Conservation (phyloP, 2,113 vertebrate genomes). For the Notarius lentiginosus region DNA sequence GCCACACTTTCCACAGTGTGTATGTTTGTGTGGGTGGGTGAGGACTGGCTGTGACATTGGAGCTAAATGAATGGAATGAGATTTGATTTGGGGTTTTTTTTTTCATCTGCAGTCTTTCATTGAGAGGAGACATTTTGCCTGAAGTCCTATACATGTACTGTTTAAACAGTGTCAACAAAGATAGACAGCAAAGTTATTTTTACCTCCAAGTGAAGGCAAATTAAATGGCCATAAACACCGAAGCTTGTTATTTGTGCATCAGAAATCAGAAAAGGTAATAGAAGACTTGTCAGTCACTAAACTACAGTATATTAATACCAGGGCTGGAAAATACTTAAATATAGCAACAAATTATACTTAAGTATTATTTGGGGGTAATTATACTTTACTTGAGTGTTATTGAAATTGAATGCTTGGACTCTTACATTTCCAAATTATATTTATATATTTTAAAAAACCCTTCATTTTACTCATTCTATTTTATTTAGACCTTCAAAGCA, state of each 20-base stretch:
- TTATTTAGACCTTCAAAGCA: neutral
- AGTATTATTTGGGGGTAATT: neutral
- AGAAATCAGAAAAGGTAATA: neutral
- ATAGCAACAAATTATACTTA: neutral
- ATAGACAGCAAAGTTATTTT: neutral
- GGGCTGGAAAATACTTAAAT: neutral
- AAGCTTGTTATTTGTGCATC: neutral
- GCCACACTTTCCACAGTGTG: slow-evolving; percentile 7
- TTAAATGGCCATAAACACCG: neutral
- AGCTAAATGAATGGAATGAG: slow-evolving; percentile 35
- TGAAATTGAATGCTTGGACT: neutral
- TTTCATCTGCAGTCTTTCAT: slow-evolving; percentile 9
- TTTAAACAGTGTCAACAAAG: slow-evolving; percentile 11
- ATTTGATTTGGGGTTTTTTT: neutral
- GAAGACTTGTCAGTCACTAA: too few relatives aligned
- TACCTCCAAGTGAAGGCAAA: neutral
- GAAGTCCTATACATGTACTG: neutral
- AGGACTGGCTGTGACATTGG: slow-evolving; percentile 26
- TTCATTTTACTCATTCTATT: neutral
- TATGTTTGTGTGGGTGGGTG: slow-evolving; percentile 32
- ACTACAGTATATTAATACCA: neutral
- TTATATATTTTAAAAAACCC: neutral
- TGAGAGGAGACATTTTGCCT: slow-evolving; percentile 12
- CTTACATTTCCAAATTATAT: neutral
- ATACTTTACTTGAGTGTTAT: neutral